phyloP scores from a whole-genome alignment of 2,113 vertebrate genomes.

The Vulpes lagopus region DNA sequence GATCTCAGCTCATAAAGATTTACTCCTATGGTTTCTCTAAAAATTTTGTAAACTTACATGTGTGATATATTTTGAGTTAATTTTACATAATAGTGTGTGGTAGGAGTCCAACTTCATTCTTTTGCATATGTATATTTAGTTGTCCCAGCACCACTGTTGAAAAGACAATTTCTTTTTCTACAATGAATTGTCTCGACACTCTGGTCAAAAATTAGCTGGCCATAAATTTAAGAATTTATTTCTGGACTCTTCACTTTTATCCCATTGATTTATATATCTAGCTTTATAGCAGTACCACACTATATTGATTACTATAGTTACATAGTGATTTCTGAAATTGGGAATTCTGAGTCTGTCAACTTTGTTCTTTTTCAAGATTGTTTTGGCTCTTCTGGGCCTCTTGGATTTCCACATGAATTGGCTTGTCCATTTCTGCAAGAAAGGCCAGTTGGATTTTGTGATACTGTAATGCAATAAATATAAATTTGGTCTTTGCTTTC shows the following conservation, averaged over 20 bases:
- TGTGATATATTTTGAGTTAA: not conserved
- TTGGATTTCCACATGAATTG: not conserved
- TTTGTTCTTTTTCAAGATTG: not conserved
- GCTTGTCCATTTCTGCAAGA: not conserved
- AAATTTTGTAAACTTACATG: not conserved
- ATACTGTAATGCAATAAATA: not conserved
- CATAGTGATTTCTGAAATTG: not conserved
- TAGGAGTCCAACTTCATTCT: not conserved
- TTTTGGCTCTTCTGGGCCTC: not conserved
- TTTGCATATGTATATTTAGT: not conserved
- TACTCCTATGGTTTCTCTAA: not conserved
- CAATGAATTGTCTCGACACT: not conserved
- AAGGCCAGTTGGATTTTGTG: not conserved
- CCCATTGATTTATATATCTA: not conserved
- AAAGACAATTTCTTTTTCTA: not conserved
- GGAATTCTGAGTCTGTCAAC: not conserved
- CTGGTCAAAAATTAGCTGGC: not conserved
- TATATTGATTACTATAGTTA: not conserved
- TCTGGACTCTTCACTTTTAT: not conserved
- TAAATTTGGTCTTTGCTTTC: not conserved
- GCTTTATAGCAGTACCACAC: not conserved
- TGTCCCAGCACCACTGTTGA: not conserved
- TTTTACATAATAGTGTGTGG: not conserved
- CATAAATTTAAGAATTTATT: not conserved
- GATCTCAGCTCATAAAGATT: not conserved